Percentiles rank a stretch among this genome's conserved stretches.
phyloP scores from a whole-genome alignment of 2,888 invertebrate genomes.

The Aporophyla nigra region DNA sequence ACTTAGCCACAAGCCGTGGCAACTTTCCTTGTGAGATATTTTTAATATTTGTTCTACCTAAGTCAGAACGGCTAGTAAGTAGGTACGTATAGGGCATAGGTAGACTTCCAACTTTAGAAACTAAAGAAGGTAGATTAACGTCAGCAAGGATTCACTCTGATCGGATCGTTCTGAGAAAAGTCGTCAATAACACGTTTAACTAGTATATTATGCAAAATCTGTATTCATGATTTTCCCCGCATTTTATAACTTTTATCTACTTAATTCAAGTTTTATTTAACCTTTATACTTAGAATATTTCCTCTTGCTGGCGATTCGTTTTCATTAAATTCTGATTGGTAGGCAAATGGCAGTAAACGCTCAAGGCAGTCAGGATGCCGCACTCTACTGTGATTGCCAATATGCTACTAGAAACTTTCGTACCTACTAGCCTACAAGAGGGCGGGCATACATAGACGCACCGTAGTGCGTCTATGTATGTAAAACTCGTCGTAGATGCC shows the following conservation, averaged over 20 bases:
- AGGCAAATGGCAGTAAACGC: background rate
- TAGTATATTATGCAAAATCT: background rate
- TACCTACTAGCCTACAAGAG: background rate
- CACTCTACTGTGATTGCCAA: background rate
- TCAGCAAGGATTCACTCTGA: slow-evolving; percentile 2
- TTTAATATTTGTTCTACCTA: background rate
- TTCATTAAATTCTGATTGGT: background rate
- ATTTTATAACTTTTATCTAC: background rate
- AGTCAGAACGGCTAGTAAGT: background rate
- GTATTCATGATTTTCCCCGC: background rate
- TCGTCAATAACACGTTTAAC: background rate
- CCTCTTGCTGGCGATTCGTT: background rate
- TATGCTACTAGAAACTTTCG: background rate
- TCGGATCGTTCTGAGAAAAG: slow-evolving; percentile 23
- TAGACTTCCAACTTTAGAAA: slow-evolving; percentile 5
- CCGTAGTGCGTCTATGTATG: background rate
- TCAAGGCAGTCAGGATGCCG: slow-evolving; percentile 8
- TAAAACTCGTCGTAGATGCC: background rate
- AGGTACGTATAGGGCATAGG: background rate
- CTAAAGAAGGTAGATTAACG: background rate
- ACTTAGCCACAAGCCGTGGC: too few species aligned
- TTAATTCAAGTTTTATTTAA: background rate
- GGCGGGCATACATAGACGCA: too few species aligned
- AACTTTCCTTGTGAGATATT: slow-evolving; percentile 38
- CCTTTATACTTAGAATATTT: background rate